A percentile compares a stretch with the other conserved stretches of the same genome.
Conservation (phyloP, 2,113 vertebrate genomes). For the Ia io region DNA sequence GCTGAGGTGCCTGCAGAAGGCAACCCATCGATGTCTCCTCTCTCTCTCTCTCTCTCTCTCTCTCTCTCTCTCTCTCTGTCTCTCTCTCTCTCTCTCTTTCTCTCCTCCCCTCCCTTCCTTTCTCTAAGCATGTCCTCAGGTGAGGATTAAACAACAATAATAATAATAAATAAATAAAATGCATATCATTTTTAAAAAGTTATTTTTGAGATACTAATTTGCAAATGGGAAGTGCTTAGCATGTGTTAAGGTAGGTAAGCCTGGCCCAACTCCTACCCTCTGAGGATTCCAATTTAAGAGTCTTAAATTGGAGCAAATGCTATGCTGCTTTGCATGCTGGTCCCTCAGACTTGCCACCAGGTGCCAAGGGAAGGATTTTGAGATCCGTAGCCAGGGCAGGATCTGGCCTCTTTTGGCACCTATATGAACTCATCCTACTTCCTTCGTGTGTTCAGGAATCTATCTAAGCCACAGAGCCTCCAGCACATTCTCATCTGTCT, state of each 20-base stretch:
- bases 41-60: no score
- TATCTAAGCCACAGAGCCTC: background rate
- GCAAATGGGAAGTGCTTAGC: background rate
- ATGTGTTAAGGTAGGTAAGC: background rate
- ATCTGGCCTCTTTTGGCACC: background rate
- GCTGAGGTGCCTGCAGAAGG: no score
- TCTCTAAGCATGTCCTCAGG: no score
- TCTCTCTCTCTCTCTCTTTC: no score
- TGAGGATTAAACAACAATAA: no score
- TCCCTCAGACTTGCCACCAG: background rate
- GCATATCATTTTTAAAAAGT: no score
- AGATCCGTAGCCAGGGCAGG: background rate
- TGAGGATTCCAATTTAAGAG: background rate
- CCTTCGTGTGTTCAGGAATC: background rate
- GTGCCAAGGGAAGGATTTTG: background rate
- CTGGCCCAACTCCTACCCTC: background rate
- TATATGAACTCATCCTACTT: background rate
- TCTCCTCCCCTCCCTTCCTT: no score
- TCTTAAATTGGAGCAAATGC: background rate
- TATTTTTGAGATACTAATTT: background rate
- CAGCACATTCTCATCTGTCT: background rate
- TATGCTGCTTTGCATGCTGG: fast-evolving
- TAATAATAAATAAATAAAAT: no score
- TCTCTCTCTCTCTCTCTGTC: no score
- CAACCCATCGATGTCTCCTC: no score